phyloP scores from a whole-genome alignment of 2,113 vertebrate genomes.

The Tiliqua scincoides region DNA sequence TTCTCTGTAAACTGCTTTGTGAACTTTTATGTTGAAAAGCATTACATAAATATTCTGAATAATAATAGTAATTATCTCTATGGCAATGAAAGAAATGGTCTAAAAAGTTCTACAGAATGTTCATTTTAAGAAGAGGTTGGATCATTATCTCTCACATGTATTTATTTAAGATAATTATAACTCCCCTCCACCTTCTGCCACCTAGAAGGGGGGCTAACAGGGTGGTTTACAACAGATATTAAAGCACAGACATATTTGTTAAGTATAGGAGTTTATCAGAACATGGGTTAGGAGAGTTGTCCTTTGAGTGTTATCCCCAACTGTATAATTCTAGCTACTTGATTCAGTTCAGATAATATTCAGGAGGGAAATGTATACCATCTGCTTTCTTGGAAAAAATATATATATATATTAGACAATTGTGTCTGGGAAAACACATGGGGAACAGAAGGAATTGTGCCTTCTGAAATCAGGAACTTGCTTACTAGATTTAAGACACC shows the following conservation, averaged over 20 bases:
- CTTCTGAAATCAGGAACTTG: not conserved
- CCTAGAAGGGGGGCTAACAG: no score
- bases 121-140: not conserved
- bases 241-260: not conserved
- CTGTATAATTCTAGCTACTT: not conserved
- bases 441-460: not conserved
- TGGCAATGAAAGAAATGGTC: not conserved
- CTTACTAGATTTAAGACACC: not conserved
- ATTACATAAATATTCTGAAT: no score
- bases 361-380: not conserved
- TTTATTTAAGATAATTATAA: no score
- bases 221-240: no score
- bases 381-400: not conserved
- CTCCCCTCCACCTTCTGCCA: no score
- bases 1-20: no score
- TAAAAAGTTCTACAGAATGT: not conserved
- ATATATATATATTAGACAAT: not conserved
- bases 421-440: constrained; percentile 15
- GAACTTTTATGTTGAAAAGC: no score
- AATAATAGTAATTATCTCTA: no score
- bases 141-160: not conserved
- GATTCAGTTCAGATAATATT: not conserved
- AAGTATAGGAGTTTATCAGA: not conserved
- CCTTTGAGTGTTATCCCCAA: not conserved
- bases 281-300: not conserved